phyloP scores from a whole-genome alignment of 2,797 vertebrate species.

The Micromesistius poutassou region DNA sequence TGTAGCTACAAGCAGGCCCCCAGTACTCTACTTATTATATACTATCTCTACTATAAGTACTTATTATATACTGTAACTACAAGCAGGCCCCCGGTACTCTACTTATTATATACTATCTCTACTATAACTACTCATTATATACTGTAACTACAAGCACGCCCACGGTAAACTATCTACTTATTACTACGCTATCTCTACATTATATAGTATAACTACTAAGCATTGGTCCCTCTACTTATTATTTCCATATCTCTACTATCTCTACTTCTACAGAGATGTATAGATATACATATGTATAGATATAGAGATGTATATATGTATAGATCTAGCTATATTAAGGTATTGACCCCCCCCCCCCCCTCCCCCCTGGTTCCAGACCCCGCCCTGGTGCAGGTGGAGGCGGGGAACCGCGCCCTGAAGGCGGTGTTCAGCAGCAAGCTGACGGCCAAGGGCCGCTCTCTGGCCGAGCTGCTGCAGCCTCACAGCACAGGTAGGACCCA shows the following conservation, averaged over 20 bases:
- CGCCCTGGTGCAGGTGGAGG: constrained; percentile 80
- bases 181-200: no score
- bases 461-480: constrained; percentile 85
- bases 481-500: constrained; percentile 78
- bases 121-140: constrained; percentile 54
- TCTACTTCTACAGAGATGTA: no score
- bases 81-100: no score
- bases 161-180: background rate
- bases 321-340: no score
- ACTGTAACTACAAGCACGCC: background rate
- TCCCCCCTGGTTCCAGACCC: constrained; percentile 66
- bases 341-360: background rate
- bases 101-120: no score
- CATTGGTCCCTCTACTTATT: background rate
- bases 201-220: no score
- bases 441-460: constrained; percentile 79
- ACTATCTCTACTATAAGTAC: background rate
- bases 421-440: constrained; percentile 85
- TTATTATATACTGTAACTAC: background rate
- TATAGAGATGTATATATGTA: no score
- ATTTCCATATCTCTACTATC: no score
- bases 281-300: no score
- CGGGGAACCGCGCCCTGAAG: constrained; percentile 82
- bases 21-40: background rate
- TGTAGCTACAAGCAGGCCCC: background rate